Base-by-base conservation (phyloP, 2,888 invertebrate species). In the Leptopilina drosophilae region DNA sequence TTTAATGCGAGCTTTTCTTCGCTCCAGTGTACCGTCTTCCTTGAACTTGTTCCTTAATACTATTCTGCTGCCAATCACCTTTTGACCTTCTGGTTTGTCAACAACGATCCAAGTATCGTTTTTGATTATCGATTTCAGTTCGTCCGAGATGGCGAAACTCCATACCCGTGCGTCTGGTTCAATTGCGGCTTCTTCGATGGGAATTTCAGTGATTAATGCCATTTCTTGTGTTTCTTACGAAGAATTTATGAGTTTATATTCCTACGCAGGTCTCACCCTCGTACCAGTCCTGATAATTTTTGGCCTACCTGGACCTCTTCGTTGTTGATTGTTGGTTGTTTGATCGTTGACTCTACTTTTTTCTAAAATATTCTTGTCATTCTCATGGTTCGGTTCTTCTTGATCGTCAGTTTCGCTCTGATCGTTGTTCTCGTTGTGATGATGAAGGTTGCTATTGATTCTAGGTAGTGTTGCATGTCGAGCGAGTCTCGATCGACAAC, bases 21-120 rank as follows among this genome's bases (percentile, higher is more conserved):
- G 12, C 1, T 76, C 14, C 12, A 76, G 40, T 8, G 20, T n/a
- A 1, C 62, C 76, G 12, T 62, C 46, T 5, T 53, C 26, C 14
- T 15, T 9, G 14, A 33, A 59, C 76, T 76, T 76, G 12, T 76
- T 65, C 59, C 14, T 76, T 5, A 76, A 59, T 2, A 76, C 33
- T 15, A 76, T 40, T 42, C 76, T 9, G 14, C 76, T 76, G n/a
- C 76, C 46, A 9, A 76, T 76, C 5, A 76, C 76, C 33, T 62
- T 59, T 4, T 62, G 40, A 15, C 33, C 62, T 14, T 14, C 7
- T 1, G 76, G 76, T 6, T 62, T 53, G 40, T 76, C 76, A 40
- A 62, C 76, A 5, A 76, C 9, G 11, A 56, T 56, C 56, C 56
- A 56, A 56, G 56, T 56, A n/a, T 56, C 56, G 56, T 56, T 56